Evolutionary conservation across 2,113 vertebrate species (phyloP), one percentile per base, ranked within the genome.

Genomic region (Eleginops maclovinus): DNA sequence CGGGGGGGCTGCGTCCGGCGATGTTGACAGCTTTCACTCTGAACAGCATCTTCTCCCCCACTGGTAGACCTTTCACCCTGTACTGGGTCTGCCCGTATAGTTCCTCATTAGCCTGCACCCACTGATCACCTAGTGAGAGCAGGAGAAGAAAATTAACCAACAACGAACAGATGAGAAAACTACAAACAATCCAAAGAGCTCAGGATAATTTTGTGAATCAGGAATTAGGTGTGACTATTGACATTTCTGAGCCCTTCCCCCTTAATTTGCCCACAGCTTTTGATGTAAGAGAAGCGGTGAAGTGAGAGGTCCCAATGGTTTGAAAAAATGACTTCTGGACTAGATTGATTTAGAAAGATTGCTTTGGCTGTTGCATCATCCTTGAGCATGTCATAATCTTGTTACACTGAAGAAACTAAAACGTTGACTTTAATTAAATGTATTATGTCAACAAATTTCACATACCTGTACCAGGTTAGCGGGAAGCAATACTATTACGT

Each of bases 11-110:
- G 63, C 91, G 92, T 0, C 97, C 97, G 0, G 97, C 97, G 0
- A 96, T 94, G 91, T 98, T 98, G 54, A 97, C 83, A 0, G 95
- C 94, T 3, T 89, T 73, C 4, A 98, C 96, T 2, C 97, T 93
- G 91, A 98, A 97, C 2, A 95, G 64, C 84, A 97, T 89, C 85
- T 93, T 96, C 72, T 96, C 96, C 24, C 96, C 97, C 0, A 93
- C 93, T 7, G 96, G 95, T 53, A 98, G 95, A 2, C 87, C 93
- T 87, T 94, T 96, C 77, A 96, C 95, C 0, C 92, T 94, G 88
- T 91, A 95, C 60, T 93, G 92, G 26, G 88, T 97, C 44, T 94
- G 95, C 28, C 88, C 94, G 62, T 96, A 90, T 0, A 79, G 94
- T 10, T 94, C 84, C 21, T 93, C 81, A 58, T 96, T 96, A 24